Conservation (phyloP, 2,797 vertebrate species). For the Craterocephalus amniculus region DNA sequence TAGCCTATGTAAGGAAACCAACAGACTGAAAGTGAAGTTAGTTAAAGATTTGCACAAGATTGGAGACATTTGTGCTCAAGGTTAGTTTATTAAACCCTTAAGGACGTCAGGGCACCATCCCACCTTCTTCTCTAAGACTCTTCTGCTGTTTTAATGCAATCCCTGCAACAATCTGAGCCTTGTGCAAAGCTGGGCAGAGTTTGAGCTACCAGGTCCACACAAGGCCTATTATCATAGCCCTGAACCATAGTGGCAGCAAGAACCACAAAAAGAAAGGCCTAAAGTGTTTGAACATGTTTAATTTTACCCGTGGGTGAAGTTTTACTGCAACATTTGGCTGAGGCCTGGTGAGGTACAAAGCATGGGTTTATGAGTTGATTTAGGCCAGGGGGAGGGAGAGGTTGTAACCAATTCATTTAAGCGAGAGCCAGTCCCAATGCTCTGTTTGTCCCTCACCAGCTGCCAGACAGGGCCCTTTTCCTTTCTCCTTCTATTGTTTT, state of each 20-base stretch:
- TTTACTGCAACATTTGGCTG: constrained; percentile 62
- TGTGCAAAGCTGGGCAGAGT: constrained; percentile 30
- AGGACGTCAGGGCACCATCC: neutral
- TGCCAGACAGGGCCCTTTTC: constrained; percentile 67
- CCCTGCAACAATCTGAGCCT: constrained; percentile 4
- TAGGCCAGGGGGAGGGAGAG: constrained; percentile 49
- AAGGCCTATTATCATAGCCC: constrained; percentile 50
- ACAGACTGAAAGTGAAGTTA: neutral
- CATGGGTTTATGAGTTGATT: constrained; percentile 71
- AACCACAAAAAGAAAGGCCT: constrained; percentile 56
- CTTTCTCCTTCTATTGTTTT: constrained; percentile 67
- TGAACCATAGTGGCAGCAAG: constrained; percentile 60
- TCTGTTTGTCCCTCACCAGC: constrained; percentile 70
- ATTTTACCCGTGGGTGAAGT: constrained; percentile 68
- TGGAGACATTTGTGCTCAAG: neutral
- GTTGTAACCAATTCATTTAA: constrained; percentile 58
- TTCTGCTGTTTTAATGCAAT: constrained; percentile 18
- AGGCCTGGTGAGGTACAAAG: constrained; percentile 61
- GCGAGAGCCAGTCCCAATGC: constrained; percentile 55
- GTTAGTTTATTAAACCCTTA: constrained; percentile 12
- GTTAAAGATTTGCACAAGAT: neutral
- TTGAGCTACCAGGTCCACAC: constrained; percentile 32
- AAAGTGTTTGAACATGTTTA: constrained; percentile 78
- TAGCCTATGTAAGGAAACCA: too few relatives aligned
- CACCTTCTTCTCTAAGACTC: constrained; percentile 11